phyloP scores from a whole-genome alignment of 2,888 invertebrate genomes.

The Ferdinandea cuprea region DNA sequence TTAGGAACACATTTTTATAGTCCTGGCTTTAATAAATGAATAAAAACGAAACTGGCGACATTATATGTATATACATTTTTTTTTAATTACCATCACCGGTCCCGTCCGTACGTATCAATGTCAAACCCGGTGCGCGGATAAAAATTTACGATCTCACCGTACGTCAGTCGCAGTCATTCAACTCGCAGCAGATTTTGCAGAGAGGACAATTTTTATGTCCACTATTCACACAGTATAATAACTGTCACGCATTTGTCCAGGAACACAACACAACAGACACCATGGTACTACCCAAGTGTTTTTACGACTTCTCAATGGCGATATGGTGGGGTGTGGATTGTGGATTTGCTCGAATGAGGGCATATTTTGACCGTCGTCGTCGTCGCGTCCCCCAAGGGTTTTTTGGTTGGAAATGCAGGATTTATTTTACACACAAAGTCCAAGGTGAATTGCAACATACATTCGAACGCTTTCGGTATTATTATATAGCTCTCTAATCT shows the following conservation, averaged over 20 bases:
- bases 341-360: neutral
- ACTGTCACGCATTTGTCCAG: conserved; percentile 44
- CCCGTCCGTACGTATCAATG: conserved; percentile 58
- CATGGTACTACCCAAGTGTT: too few relatives aligned
- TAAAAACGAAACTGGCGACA: conserved; percentile 21
- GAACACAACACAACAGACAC: conserved; percentile 5
- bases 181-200: conserved; percentile 35
- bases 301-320: conserved; percentile 18
- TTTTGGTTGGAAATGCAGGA: conserved; percentile 33
- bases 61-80: conserved; percentile 68
- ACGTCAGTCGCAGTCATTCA: conserved; percentile 57
- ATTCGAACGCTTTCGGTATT: conserved; percentile 16
- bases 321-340: too few relatives aligned
- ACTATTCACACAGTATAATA: conserved; percentile 58
- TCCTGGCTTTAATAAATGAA: conserved; percentile 48
- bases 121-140: conserved; percentile 30
- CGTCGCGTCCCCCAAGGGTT: neutral
- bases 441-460: conserved; percentile 46
- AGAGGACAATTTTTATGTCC: conserved; percentile 62
- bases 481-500: too few relatives aligned
- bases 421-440: conserved; percentile 47
- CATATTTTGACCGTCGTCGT: neutral
- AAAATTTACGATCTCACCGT: conserved; percentile 62
- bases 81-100: conserved; percentile 64
- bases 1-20: conserved; percentile 60